Base-by-base conservation (phyloP, 1,140 invertebrate genomes). In the Leptopilina clavipes region DNA sequence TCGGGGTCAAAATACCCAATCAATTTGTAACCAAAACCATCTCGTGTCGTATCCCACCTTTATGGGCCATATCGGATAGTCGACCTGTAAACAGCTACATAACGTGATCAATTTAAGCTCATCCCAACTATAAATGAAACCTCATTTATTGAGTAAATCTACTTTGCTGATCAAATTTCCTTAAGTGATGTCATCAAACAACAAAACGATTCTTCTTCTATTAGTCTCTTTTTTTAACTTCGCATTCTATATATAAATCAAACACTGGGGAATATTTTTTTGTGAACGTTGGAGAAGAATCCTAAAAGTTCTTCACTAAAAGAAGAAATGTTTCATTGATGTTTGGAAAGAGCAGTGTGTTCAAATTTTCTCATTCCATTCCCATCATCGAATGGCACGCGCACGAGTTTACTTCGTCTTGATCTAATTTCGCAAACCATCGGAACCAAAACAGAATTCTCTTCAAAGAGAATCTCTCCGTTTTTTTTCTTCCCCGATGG, bases 381-480 rank as follows among this genome's bases (percentile, higher is more conserved):
- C n/a, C 56, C 56, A 59, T 59, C 56, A 59, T 9, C 59, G 12
- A 37, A 31, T 71, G 19, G 71, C 75, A 74, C 71, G 45, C 71
- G 72, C 72, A 73, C 75, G 54, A 70, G 73, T 78, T 73, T 76
- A 72, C 54, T 75, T 73, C 59, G 40, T 70, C 25, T 31, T 52
- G 72, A 79, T 79, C 78, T 77, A 65, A 65, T 65, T 65, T 65
- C 14, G 25, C 59, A 11, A 65, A n/a, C 22, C 59, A 65, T n/a
- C n/a, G 31, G 31, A 8, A 65, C 25, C 12, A 65, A 65, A 65
- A 65, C 25, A 37, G 59, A 65, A 31, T 31, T 65, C 59, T 31
- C 22, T 31, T 14, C 14, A 8, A 65, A 25, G 7, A 65, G 59
- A 37, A 6, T 8, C n/a, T 11, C 19, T 6, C 31, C 31, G 3